These are phyloP conservation scores for Apus apus DNA, from an alignment of 2,113 vertebrate genomes.

Conservation along the genomic window DNA sequence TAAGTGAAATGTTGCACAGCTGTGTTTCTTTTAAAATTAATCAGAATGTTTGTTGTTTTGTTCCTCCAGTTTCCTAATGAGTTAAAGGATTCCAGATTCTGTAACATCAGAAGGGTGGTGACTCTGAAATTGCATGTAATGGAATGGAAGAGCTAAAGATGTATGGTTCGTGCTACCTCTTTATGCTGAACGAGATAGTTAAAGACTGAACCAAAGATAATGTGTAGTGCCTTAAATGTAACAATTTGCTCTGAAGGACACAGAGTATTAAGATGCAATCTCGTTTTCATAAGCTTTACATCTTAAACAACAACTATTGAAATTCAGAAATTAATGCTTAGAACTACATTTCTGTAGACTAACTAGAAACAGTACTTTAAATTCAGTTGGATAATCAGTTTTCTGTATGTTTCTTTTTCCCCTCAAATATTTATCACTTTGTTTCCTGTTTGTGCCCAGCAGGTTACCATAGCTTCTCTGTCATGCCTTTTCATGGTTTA, in stretches of 20 bases:
- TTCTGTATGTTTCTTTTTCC: background rate
- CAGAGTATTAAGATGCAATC: conserved; percentile 62
- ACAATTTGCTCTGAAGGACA: conserved; percentile 59
- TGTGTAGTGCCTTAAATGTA: conserved; percentile 78
- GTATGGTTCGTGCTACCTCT: conserved; percentile 78
- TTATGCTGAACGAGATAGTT: conserved; percentile 69
- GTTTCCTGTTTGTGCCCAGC: background rate
- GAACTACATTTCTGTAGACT: background rate
- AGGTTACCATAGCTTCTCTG: background rate
- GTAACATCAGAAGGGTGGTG: background rate
- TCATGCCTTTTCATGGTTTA: background rate
- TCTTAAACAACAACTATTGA: conserved; percentile 49
- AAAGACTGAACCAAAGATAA: conserved; percentile 82
- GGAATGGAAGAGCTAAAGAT: conserved; percentile 62
- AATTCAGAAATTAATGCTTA: conserved; percentile 40
- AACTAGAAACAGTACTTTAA: background rate
- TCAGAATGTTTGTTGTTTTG: background rate
- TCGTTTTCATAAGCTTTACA: conserved; percentile 45
- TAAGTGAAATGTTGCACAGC: background rate
- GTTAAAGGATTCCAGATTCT: conserved; percentile 71
- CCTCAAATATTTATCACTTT: background rate
- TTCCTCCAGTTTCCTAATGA: conserved; percentile 90
- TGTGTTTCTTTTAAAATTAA: background rate
- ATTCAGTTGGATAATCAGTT: background rate
- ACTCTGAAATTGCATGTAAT: conserved; percentile 20